Percentiles rank a stretch among this genome's conserved stretches.
Conservation (phyloP, 2,797 vertebrate genomes). For the Pangasius sanitwongsei region DNA sequence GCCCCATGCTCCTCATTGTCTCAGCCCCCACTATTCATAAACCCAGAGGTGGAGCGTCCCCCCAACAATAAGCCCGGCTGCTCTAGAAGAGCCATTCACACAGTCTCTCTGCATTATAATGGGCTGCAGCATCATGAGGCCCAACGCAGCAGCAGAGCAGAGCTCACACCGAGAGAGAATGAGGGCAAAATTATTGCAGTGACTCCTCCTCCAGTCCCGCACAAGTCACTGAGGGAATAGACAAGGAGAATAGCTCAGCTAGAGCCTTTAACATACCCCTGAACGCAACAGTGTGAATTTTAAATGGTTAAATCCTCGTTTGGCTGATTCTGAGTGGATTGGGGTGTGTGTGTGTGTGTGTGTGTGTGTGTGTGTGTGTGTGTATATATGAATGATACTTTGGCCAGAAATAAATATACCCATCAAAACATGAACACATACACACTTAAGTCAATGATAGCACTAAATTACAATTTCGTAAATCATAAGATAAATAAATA, state of each 20-base stretch:
- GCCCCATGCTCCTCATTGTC: conserved; percentile 29
- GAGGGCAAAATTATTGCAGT: conserved; percentile 5
- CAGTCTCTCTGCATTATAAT: conserved; percentile 40
- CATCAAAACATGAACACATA: no score
- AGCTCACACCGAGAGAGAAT: conserved; percentile 2
- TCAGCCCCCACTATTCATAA: conserved; percentile 25
- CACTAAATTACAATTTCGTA: not conserved
- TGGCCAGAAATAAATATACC: not conserved
- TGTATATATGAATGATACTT: no score
- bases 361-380: no score
- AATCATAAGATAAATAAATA: not conserved
- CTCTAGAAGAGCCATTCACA: conserved; percentile 29
- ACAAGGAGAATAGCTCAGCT: not conserved
- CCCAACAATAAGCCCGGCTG: conserved; percentile 43
- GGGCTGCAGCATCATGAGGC: conserved; percentile 37
- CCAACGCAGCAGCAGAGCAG: conserved; percentile 8
- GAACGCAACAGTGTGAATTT: not conserved
- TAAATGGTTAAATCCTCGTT: not conserved
- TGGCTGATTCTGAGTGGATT: not conserved
- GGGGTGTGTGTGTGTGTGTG: no score
- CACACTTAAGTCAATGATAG: not conserved
- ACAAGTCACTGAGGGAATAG: not conserved
- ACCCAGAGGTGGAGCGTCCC: conserved; percentile 24
- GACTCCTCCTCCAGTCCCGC: conserved; percentile 8
- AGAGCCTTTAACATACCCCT: not conserved